These are phyloP conservation scores for Nothobranchius furzeri DNA, from an alignment of 2,113 vertebrate species.

Conservation along the genomic window DNA sequence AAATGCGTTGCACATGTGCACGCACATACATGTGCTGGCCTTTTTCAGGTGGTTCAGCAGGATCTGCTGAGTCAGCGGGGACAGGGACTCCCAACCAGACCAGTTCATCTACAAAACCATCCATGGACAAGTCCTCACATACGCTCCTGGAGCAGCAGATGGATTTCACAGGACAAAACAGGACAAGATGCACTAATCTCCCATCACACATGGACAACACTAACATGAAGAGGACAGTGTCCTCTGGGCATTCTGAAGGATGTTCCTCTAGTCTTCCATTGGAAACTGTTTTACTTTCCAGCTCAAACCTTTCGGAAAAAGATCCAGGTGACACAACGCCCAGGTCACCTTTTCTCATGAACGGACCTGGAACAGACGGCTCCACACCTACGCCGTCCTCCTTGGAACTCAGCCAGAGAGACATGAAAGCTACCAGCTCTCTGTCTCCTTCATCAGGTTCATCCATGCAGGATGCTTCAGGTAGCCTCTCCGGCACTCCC, in stretches of 20 bases:
- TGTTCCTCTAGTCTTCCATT: background rate
- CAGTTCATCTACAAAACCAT: background rate
- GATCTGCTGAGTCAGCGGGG: background rate
- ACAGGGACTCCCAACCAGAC: background rate
- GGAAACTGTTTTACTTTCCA: background rate
- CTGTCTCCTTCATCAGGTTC: constrained; percentile 23
- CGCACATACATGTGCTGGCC: constrained; percentile 66
- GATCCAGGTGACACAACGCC: background rate
- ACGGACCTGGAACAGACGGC: constrained; percentile 1
- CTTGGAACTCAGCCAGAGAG: constrained; percentile 16
- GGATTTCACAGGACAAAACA: background rate
- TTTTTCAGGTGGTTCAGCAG: constrained; percentile 24
- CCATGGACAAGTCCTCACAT: background rate
- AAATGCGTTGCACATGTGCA: constrained; percentile 44
- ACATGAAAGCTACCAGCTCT: constrained; percentile 20
- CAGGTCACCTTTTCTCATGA: background rate
- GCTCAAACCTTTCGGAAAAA: background rate
- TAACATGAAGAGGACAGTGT: background rate
- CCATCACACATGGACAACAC: background rate
- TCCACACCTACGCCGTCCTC: constrained; percentile 19
- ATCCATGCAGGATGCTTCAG: background rate
- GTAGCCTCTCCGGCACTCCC: background rate
- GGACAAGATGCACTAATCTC: background rate
- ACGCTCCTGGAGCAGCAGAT: background rate
- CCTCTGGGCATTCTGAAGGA: background rate